A percentile compares a stretch with the other conserved stretches of the same genome.
Evolutionary conservation across 2,888 invertebrate species (phyloP).

Genomic region (Cheilosia grossa): DNA sequence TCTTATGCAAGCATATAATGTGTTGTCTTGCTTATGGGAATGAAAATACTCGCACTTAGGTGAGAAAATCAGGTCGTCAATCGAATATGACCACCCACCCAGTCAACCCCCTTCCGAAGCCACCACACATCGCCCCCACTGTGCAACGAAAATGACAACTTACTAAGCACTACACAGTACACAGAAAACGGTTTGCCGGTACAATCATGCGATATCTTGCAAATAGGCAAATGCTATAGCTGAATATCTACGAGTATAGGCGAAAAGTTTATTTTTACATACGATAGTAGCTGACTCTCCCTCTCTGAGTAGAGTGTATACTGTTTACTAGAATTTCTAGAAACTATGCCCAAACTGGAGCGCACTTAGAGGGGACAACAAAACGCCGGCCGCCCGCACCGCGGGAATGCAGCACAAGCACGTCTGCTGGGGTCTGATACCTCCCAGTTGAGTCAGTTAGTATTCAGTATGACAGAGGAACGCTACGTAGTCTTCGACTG

Average conservation of each 20-base stretch:
- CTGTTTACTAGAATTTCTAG: neutral
- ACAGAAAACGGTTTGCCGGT: no score
- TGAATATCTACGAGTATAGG: neutral
- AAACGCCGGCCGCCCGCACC: no score
- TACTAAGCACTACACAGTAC: no score
- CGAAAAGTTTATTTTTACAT: slow-evolving; percentile 1
- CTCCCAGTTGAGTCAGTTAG: slow-evolving; percentile 5
- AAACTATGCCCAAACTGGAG: neutral
- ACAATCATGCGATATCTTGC: neutral
- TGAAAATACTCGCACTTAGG: no score
- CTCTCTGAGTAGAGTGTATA: neutral
- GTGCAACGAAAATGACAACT: no score
- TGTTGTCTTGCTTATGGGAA: no score
- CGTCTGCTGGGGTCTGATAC: neutral
- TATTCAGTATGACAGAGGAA: slow-evolving; percentile 54
- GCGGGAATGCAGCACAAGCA: neutral
- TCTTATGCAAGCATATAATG: no score
- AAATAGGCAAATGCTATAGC: neutral
- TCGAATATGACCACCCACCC: no score
- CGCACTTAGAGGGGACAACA: neutral
- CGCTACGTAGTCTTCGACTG: slow-evolving; percentile 85
- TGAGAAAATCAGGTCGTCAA: no score
- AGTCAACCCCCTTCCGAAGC: no score
- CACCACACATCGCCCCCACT: no score
- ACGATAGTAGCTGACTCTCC: neutral